Base-by-base conservation (phyloP, 2,888 invertebrate species). In the Eristalinus aeneus region DNA sequence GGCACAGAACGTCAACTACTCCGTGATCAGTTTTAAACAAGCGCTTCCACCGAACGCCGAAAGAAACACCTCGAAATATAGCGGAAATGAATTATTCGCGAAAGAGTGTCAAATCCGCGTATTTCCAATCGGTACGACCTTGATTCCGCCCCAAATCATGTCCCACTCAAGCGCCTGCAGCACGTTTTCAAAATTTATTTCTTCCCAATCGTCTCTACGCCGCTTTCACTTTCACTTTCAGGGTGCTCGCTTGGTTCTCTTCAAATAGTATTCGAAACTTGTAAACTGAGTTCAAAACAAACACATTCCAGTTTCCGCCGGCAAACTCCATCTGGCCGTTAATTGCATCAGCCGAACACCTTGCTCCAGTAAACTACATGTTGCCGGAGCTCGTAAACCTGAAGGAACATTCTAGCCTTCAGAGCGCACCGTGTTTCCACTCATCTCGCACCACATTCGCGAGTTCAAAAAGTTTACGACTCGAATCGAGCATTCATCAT, bases 401-500 rank as follows among this genome's bases (percentile, higher is more conserved):
- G 68, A 36, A 61, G 31, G n/a, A 53, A 60, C 6, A n/a, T 60
- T 65, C 54, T 6, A n/a, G 22, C n/a, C 32, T 5, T 46, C 46
- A 16, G 27, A 23, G 39, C 56, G 64, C 34, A 61, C 27, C 27
- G 31, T 74, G 64, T 67, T 77, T 71, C 54, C 32, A 69, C 58
- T 77, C 86, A 86, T 8, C 58, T 61, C 36, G 20, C 46, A 58
- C 39, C 63, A 46, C 36, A 75, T 61, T 54, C 65, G 67, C 72
- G 27, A 73, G 56, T 53, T 58, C 53, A 27, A 23, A 6, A 69
- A 46, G 53, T 81, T 73, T 79, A 69, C 61, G 60, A 54, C 54
- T 46, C 63, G 1, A 65, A 64, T 72, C 61, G 22, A 12, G 8
- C 53, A 79, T 81, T 64, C 72, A 85, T 85, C 81, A 80, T 69